phyloP scores from a whole-genome alignment of 2,888 invertebrate genomes.

The Yponomeuta sedellus region DNA sequence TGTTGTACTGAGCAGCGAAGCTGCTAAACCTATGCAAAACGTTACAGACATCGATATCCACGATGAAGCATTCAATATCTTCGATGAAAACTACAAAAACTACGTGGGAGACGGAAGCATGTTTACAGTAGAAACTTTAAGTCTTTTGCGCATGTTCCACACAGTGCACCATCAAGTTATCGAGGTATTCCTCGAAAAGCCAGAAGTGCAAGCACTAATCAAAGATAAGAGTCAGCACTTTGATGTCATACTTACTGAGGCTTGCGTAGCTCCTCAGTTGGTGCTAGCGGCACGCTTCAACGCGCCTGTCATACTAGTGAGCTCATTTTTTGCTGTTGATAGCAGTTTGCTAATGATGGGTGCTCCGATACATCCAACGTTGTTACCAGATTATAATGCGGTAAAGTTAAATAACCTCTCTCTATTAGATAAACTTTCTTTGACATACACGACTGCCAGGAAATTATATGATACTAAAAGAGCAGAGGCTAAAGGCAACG shows the following conservation, averaged over 20 bases:
- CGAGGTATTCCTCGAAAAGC: no score
- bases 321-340: slow-evolving; percentile 11
- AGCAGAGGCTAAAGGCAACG: not conserved
- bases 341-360: not conserved
- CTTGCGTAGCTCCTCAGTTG: not conserved
- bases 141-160: no score
- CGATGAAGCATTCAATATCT: slow-evolving; percentile 8
- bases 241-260: slow-evolving; percentile 14
- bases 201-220: not conserved
- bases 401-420: slow-evolving; percentile 3
- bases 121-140: no score
- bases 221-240: slow-evolving; percentile 9
- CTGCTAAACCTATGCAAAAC: slow-evolving; percentile 17
- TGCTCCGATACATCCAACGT: slow-evolving; percentile 8
- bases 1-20: slow-evolving; percentile 17
- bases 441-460: not conserved
- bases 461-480: no score
- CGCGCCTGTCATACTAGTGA: slow-evolving; percentile 14
- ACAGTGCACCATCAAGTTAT: no score
- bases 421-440: slow-evolving; percentile 9
- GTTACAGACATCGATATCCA: slow-evolving; percentile 16
- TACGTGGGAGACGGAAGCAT: no score
- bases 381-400: slow-evolving; percentile 9
- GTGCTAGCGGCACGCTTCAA: slow-evolving; percentile 4
- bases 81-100: not conserved